Evolutionary conservation across 2,797 vertebrate species (phyloP).

Genomic region (Merluccius polli): DNA sequence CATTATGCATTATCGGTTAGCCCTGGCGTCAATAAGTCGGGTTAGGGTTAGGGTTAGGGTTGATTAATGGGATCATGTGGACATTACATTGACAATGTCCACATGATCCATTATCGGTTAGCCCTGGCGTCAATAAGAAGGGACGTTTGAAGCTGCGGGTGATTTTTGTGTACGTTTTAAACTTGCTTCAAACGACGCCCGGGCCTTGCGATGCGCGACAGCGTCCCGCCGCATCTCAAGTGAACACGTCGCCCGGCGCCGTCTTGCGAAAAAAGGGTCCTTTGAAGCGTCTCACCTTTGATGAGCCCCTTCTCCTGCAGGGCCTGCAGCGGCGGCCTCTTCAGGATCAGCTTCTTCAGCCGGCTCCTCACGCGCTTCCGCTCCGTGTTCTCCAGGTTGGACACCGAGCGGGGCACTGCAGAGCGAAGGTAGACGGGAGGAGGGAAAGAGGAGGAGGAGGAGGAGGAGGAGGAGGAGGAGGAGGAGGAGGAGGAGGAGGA

Average conservation of each 20-base stretch:
- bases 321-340: slow-evolving; percentile 83
- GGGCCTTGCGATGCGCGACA: too few relatives aligned
- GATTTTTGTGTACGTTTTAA: too few relatives aligned
- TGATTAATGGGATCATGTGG: too few relatives aligned
- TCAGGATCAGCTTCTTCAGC: slow-evolving; percentile 83
- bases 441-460: neutral
- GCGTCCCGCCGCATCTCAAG: too few relatives aligned
- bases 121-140: too few relatives aligned
- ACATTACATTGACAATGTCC: too few relatives aligned
- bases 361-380: slow-evolving; percentile 83
- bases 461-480: slow-evolving; percentile 26
- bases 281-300: slow-evolving; percentile 66
- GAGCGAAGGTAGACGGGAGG: slow-evolving; percentile 34
- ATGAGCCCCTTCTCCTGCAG: slow-evolving; percentile 91
- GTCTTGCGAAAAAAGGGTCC: neutral
- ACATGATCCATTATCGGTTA: too few relatives aligned
- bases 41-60: too few relatives aligned
- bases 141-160: too few relatives aligned
- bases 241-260: too few relatives aligned
- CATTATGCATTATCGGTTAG: neutral
- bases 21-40: too few relatives aligned
- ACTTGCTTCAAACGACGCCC: too few relatives aligned
- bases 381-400: slow-evolving; percentile 77
- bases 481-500: slow-evolving; percentile 17
- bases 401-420: slow-evolving; percentile 72